Evolutionary conservation across 2,888 invertebrate genomes (phyloP).

Genomic region (Drosophila kuntzei): DNA sequence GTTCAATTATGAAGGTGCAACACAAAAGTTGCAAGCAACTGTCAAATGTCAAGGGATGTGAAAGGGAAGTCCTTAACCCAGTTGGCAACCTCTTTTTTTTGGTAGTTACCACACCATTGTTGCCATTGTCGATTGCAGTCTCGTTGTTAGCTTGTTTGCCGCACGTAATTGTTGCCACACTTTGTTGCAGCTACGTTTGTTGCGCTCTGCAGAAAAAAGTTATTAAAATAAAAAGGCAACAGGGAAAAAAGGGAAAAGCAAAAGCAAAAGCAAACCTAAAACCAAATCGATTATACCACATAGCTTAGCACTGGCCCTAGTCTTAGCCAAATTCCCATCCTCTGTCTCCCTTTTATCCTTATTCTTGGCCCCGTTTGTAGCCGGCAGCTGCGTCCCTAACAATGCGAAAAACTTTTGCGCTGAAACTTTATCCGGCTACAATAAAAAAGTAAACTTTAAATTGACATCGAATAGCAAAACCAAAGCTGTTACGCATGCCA

Average conservation of each 20-base stretch:
- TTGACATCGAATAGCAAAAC: constrained; percentile 77
- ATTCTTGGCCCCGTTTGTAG: constrained; percentile 3
- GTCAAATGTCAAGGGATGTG: constrained; percentile 76
- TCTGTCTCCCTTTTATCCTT: not conserved
- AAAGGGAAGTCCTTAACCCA: constrained; percentile 72
- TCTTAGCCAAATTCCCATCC: not conserved
- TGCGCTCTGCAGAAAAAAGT: constrained; percentile 57
- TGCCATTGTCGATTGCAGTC: constrained; percentile 65
- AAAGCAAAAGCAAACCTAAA: not conserved
- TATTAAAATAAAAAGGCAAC: constrained; percentile 76
- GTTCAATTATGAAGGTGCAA: constrained; percentile 64
- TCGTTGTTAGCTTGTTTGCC: constrained; percentile 61
- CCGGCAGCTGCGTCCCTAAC: constrained; percentile 36
- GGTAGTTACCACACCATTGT: constrained; percentile 43
- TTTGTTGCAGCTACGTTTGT: constrained; percentile 34
- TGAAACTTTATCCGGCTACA: constrained; percentile 50
- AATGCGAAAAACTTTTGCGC: constrained; percentile 50
- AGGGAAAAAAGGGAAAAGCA: not conserved
- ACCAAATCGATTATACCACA: constrained; percentile 69
- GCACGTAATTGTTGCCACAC: constrained; percentile 79
- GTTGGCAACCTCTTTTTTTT: constrained; percentile 39
- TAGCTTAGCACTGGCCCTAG: constrained; percentile 47
- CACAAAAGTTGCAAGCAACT: constrained; percentile 31
- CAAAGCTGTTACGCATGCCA: constrained; percentile 52
- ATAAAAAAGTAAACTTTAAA: constrained; percentile 71